These are phyloP conservation scores for Choristoneura rosaceana DNA, from an alignment of 2,888 invertebrate genomes.

Conservation along the genomic window DNA sequence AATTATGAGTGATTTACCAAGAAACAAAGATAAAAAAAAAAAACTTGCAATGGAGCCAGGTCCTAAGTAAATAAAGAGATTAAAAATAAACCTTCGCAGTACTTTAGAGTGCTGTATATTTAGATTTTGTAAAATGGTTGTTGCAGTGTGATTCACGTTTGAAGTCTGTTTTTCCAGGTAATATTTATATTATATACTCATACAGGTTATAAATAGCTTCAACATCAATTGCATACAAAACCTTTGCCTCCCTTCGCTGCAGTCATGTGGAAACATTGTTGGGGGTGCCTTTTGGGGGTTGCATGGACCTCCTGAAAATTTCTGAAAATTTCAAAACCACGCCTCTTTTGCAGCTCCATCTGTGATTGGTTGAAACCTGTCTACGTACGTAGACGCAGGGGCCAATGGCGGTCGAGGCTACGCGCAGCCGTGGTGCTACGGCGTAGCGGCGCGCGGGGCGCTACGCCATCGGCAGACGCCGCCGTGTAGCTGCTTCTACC, in stretches of 20 bases:
- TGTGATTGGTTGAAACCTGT: conserved; percentile 70
- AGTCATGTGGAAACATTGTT: conserved; percentile 62
- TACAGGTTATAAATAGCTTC: neutral
- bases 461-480: conserved; percentile 79
- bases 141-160: neutral
- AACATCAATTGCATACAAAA: conserved; percentile 38
- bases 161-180: neutral
- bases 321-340: conserved; percentile 80
- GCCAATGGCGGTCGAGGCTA: conserved; percentile 73
- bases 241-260: conserved; percentile 48
- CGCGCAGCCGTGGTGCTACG: conserved; percentile 79
- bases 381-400: conserved; percentile 67
- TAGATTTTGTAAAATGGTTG: no score
- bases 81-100: no score
- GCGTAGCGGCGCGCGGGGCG: conserved; percentile 73
- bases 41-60: no score
- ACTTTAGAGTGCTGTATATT: no score
- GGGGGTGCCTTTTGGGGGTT: conserved; percentile 59
- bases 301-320: conserved; percentile 72
- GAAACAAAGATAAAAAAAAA: no score
- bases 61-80: no score
- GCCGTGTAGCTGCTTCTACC: conserved; percentile 76
- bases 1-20: no score
- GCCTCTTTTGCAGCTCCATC: conserved; percentile 72
- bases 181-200: neutral